Conservation (phyloP, 2,797 vertebrate genomes). For the Periparus ater region DNA sequence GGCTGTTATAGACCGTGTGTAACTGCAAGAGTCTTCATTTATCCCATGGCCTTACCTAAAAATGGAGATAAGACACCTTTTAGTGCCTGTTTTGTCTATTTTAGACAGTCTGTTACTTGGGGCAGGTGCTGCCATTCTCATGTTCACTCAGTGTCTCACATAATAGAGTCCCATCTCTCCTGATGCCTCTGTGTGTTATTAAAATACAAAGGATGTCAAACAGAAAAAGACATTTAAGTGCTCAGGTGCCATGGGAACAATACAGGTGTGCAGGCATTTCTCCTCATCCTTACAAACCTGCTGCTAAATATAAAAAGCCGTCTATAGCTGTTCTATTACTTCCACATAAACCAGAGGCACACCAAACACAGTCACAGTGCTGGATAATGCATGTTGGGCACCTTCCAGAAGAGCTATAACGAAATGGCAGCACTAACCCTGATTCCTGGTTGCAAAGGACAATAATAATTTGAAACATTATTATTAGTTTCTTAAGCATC, state of each 20-base stretch:
- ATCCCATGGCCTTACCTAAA: background rate
- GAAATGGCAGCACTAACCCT: background rate
- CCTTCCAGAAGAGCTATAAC: background rate
- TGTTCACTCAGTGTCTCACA: background rate
- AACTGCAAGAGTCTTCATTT: background rate
- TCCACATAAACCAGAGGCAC: background rate
- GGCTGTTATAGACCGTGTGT: background rate
- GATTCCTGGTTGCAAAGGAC: background rate
- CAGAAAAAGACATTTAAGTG: conserved; percentile 26
- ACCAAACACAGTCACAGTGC: background rate
- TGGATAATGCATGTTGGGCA: background rate
- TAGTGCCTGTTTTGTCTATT: background rate
- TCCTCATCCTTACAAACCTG: conserved; percentile 7
- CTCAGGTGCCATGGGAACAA: conserved; percentile 35
- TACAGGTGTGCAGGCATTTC: background rate
- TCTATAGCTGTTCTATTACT: background rate
- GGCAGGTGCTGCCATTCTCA: conserved; percentile 12
- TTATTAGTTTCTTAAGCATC: background rate
- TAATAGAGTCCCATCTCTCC: background rate
- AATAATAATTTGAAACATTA: background rate
- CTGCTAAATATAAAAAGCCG: conserved; percentile 38
- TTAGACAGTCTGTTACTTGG: background rate
- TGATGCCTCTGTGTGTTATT: conserved; percentile 14
- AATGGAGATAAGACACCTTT: background rate
- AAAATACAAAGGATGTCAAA: conserved; percentile 56